phyloP scores from a whole-genome alignment of 2,888 invertebrate species.

The Microchrysa polita region DNA sequence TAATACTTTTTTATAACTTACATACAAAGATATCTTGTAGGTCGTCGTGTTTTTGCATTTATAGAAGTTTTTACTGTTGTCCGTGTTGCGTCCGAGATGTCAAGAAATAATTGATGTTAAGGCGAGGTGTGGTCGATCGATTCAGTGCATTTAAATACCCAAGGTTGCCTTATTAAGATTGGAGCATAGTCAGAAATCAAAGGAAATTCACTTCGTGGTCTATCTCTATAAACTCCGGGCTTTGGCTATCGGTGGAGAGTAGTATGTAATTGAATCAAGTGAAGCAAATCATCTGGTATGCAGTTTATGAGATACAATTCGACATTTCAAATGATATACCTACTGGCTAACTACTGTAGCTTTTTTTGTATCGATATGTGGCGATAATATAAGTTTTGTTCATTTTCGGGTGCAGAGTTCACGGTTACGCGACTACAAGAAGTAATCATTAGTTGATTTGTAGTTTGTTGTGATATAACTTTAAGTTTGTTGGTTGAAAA shows the following conservation, averaged over 20 bases:
- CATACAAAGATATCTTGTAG: slow-evolving; percentile 1
- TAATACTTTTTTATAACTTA: slow-evolving; percentile 15
- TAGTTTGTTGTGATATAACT: too few relatives aligned
- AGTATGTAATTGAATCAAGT: slow-evolving; percentile 3
- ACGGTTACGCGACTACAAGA: neutral
- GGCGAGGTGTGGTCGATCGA: slow-evolving; percentile 31
- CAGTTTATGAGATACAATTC: neutral
- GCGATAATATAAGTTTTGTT: neutral
- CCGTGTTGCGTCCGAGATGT: slow-evolving; percentile 24
- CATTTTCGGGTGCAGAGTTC: neutral
- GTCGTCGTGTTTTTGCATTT: slow-evolving; percentile 22
- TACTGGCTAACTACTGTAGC: neutral
- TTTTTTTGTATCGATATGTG: neutral
- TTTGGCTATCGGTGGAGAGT: neutral
- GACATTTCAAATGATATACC: neutral
- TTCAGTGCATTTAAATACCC: slow-evolving; percentile 22
- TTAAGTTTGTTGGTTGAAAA: too few relatives aligned
- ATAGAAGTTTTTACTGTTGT: slow-evolving; percentile 22
- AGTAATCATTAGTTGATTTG: neutral
- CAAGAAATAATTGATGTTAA: slow-evolving; percentile 30
- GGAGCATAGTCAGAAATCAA: neutral
- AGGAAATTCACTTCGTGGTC: slow-evolving; percentile 16
- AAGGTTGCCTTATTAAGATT: slow-evolving; percentile 18
- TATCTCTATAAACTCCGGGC: too few relatives aligned
- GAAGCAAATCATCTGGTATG: slow-evolving; percentile 2